These are phyloP conservation scores for Incurvaria masculella DNA, from an alignment of 2,888 invertebrate species.

Conservation along the genomic window DNA sequence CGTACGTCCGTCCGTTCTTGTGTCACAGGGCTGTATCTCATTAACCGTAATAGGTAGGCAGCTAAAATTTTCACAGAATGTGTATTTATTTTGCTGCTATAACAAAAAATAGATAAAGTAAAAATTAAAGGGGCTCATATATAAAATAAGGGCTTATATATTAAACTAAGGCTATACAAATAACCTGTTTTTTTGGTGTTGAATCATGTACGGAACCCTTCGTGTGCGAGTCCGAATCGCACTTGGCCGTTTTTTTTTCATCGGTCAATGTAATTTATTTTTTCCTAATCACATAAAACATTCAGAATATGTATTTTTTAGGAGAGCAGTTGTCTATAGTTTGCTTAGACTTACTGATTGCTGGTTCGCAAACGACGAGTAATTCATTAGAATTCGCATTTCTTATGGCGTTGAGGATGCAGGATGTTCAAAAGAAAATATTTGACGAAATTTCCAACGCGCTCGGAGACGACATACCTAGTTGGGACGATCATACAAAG, in stretches of 20 bases:
- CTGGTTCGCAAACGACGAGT: conserved; percentile 70
- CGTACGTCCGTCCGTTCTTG: no score
- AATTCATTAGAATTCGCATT: conserved; percentile 61
- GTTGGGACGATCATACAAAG: conserved; percentile 36
- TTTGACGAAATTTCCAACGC: conserved; percentile 57
- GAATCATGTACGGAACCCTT: no score
- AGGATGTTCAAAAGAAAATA: conserved; percentile 56
- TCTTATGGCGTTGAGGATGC: conserved; percentile 53
- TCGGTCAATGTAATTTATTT: not conserved
- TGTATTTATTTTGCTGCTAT: no score
- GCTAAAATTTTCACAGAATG: no score
- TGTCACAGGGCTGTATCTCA: no score
- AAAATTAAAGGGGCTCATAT: no score
- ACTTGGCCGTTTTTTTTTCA: no score
- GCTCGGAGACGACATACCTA: conserved; percentile 41
- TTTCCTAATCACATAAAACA: not conserved
- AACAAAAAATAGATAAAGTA: no score
- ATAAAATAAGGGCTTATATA: not conserved
- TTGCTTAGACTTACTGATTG: conserved; percentile 67
- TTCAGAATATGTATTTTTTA: conserved; percentile 19
- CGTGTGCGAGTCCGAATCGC: no score
- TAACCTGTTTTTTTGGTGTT: no score
- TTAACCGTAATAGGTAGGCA: no score
- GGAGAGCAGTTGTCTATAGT: conserved; percentile 46
- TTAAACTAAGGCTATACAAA: not conserved